Evolutionary conservation across 30 jellyfish, hydroid and myxozoan genomes (phyloP).

Genomic region (Clytia hemisphaerica): DNA sequence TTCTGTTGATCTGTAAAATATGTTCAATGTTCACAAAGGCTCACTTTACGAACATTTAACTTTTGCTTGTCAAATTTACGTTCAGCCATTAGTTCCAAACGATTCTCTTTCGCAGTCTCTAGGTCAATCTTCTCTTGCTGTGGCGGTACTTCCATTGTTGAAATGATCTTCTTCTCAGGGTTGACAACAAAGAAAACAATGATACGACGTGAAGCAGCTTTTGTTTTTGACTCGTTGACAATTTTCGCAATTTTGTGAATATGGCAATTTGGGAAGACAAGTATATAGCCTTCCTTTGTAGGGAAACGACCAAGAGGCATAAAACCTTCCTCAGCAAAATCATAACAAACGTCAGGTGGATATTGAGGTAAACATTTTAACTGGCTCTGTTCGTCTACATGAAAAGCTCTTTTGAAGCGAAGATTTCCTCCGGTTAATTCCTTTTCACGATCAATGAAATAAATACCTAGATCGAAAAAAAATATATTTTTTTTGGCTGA

Average conservation of each 20-base stretch:
- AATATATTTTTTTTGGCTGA: not conserved
- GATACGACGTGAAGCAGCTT: conserved; percentile 55
- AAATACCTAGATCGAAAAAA: conserved; percentile 41
- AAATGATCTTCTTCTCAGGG: conserved; percentile 57
- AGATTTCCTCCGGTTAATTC: conserved; percentile 52
- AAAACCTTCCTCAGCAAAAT: conserved; percentile 52
- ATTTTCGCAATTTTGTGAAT: conserved; percentile 62
- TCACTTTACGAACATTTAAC: conserved; percentile 55
- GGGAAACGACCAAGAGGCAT: conserved; percentile 70
- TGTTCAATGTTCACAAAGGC: conserved; percentile 61
- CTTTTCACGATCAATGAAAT: conserved; percentile 49
- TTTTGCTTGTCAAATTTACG: conserved; percentile 55
- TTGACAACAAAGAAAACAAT: conserved; percentile 59
- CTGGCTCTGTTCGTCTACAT: conserved; percentile 30
- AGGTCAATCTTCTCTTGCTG: conserved; percentile 46
- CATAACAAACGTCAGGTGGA: conserved; percentile 39
- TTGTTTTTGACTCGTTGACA: conserved; percentile 21
- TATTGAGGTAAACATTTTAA: conserved; percentile 36
- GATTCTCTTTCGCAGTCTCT: conserved; percentile 24
- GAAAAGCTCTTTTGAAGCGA: conserved; percentile 57
- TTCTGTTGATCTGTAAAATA: no score
- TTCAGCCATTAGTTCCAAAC: conserved; percentile 64
- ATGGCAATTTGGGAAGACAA: conserved; percentile 72
- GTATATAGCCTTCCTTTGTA: conserved; percentile 45
- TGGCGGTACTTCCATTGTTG: conserved; percentile 59